Evolutionary conservation across 2,888 invertebrate species (phyloP).

Genomic region (Operophtera brumata): DNA sequence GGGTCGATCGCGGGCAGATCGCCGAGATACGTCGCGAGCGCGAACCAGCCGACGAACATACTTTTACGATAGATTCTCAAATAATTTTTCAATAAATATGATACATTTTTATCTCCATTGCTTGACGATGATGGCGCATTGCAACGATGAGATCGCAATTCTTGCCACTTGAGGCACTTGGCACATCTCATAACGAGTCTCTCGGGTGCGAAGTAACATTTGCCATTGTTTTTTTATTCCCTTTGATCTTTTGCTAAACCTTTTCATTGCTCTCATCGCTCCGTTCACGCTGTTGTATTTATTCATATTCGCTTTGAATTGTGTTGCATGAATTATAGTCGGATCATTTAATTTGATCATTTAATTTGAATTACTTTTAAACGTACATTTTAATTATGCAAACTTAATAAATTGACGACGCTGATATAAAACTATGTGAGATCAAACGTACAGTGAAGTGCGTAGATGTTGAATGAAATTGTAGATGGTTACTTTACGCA

Average conservation of each 20-base stretch:
- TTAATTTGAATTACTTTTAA: too few species aligned
- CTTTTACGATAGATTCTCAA: constrained; percentile 27
- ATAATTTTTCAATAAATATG: constrained; percentile 32
- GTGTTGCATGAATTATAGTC: constrained; percentile 3
- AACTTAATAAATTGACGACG: too few species aligned
- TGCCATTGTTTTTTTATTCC: constrained; percentile 46
- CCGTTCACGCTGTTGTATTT: constrained; percentile 20
- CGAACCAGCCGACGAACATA: constrained; percentile 38
- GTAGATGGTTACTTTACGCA: constrained; percentile 1
- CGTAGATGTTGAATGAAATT: not conserved
- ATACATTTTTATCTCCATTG: constrained; percentile 34
- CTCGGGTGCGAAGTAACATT: constrained; percentile 54
- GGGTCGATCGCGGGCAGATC: constrained; percentile 62
- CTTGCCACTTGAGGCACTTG: constrained; percentile 60
- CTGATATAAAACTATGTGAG: not conserved
- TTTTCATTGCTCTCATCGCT: constrained; percentile 36
- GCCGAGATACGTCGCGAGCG: constrained; percentile 63
- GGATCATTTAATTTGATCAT: too few species aligned
- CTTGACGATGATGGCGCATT: constrained; percentile 35
- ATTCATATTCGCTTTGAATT: constrained; percentile 10
- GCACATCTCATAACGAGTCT: constrained; percentile 56
- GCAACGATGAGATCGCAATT: constrained; percentile 51
- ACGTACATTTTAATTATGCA: too few species aligned
- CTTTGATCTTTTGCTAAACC: constrained; percentile 43
- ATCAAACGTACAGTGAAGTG: not conserved